Evolutionary conservation across 1,140 invertebrate species (phyloP).

Genomic region (Drosophila kanapiae): DNA sequence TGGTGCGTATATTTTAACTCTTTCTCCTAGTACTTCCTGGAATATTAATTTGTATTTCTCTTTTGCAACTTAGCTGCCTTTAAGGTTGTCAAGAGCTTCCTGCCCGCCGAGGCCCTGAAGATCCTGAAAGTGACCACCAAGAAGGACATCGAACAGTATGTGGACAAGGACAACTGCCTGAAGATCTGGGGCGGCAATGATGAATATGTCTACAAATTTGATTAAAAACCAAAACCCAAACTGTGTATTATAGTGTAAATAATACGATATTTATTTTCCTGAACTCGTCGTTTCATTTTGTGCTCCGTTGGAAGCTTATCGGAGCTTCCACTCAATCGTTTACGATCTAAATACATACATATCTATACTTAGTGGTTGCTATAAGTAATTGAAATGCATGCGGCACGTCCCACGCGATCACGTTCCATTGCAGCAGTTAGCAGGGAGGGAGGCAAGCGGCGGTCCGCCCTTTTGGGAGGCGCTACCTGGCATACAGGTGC

Average conservation of each 20-base stretch:
- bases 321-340: constrained; percentile 33
- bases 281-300: neutral
- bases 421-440: constrained; percentile 59
- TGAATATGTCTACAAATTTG: constrained; percentile 86
- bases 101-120: constrained; percentile 94
- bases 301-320: constrained; percentile 22
- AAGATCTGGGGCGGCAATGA: constrained; percentile 94
- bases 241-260: constrained; percentile 59
- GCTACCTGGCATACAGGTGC: constrained; percentile 45
- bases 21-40: neutral
- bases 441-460: neutral
- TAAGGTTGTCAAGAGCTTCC: constrained; percentile 94
- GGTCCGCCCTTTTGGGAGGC: constrained; percentile 48
- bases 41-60: constrained; percentile 26
- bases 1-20: constrained; percentile 86
- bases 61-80: constrained; percentile 91
- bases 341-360: neutral
- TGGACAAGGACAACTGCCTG: constrained; percentile 91
- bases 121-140: constrained; percentile 95
- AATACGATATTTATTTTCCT: constrained; percentile 63
- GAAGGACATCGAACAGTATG: constrained; percentile 90
- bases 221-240: constrained; percentile 1
- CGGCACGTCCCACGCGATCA: constrained; percentile 51
- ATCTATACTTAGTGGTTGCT: neutral
- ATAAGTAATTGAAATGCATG: constrained; percentile 64